Evolutionary conservation across 1,140 invertebrate genomes (phyloP).

Genomic region (Drosophila oshimai): DNA sequence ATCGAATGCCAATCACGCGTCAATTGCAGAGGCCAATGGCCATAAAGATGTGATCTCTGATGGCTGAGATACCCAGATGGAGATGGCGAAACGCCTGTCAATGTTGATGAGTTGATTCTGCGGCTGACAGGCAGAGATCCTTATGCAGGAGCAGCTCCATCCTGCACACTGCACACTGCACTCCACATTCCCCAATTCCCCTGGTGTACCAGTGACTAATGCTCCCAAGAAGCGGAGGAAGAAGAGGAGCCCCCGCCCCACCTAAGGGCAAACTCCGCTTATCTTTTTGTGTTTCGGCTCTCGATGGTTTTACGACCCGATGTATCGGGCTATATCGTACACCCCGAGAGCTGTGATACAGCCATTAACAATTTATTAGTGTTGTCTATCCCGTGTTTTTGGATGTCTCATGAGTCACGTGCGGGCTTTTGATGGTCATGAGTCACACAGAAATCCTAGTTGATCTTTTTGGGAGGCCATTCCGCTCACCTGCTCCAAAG

Average conservation of each 20-base stretch:
- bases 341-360: slow-evolving; percentile 73
- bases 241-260: not conserved
- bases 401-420: slow-evolving; percentile 28
- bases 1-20: slow-evolving; percentile 76
- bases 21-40: slow-evolving; percentile 68
- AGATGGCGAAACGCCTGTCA: slow-evolving; percentile 59
- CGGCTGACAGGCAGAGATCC: slow-evolving; percentile 60
- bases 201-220: slow-evolving; percentile 62
- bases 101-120: slow-evolving; percentile 74
- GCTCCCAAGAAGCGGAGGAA: not conserved
- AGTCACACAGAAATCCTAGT: slow-evolving; percentile 21
- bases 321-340: slow-evolving; percentile 55
- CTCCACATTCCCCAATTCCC: not conserved
- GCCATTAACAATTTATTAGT: slow-evolving; percentile 79
- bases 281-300: slow-evolving; percentile 37
- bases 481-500: slow-evolving; percentile 6
- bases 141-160: slow-evolving; percentile 50
- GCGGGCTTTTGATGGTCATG: slow-evolving; percentile 23
- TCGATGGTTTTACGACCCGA: slow-evolving; percentile 45
- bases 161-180: not conserved
- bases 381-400: slow-evolving; percentile 55
- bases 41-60: slow-evolving; percentile 51
- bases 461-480: slow-evolving; percentile 16
- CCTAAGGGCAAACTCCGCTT: slow-evolving; percentile 59
- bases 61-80: slow-evolving; percentile 12